Evolutionary conservation across 2,797 vertebrate genomes (phyloP), one percentile per base, ranked within the genome.

Genomic region (Cynodonichthys magdalenae): DNA sequence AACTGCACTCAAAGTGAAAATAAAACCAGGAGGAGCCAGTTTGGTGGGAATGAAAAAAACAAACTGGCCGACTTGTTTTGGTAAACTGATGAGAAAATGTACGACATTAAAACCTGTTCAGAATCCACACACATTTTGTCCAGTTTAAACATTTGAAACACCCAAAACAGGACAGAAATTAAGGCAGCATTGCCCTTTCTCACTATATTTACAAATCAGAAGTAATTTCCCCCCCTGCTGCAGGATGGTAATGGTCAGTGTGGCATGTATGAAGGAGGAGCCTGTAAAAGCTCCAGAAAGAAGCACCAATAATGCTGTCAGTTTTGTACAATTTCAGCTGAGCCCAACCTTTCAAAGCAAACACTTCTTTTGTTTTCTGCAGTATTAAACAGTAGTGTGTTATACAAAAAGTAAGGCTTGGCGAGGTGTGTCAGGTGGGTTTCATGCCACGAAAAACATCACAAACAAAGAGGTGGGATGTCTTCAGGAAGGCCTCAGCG

Each of bases 321-420:
- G 58, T 75, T 66, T 82, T 84, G 81, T 88, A 82, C 80, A 69
- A 70, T 69, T 79, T 72, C 24, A 57, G 51, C 42, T 1, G 0
- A 55, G n/a, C 49, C 27, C 29, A 69, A 42, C 28, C 31, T 59
- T 53, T 27, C 11, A 14, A 68, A 61, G 54, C 42, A 34, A 56
- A 27, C 63, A 55, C 24, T 39, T n/a, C 27, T 6, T 6, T 12
- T 14, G 15, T 24, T 57, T 31, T 28, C 17, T 46, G 39, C 54
- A 61, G 61, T 59, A 55, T 63, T 75, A 58, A 56, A 63, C 73
- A 69, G 57, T 50, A 62, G 63, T 19, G 34, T 24, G 34, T 59
- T 53, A 0, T 69, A 68, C 48, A 81, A 87, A 87, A 74, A 59
- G n/a, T 79, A 79, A 86, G 74, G 79, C 79, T 61, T 73, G 53